Evolutionary conservation across 1,140 invertebrate genomes (phyloP), one percentile per base, ranked within the genome.

Genomic region (Cherax quadricarinatus): DNA sequence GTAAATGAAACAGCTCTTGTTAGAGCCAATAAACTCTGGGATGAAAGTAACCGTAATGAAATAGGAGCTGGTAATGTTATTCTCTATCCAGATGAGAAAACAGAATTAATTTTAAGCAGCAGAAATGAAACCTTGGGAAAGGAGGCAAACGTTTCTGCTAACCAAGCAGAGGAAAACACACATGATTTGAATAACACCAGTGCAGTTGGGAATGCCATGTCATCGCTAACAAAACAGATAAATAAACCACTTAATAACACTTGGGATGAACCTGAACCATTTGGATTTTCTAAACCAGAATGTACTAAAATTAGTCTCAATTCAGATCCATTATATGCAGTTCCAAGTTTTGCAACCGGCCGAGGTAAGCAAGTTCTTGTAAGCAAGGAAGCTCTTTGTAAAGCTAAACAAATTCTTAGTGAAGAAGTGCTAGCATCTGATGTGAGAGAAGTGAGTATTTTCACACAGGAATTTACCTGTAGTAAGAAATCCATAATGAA

Each of bases 291-390:
- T n/a, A 70, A 18, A 6, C 0, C 66, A 70, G 66, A 70, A 18
- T 0, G 9, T 57, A 57, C 9, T 57, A 14, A 57, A 70, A 70
- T 70, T 14, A 70, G 18, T 70, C 21, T 1, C 18, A 16, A 70
- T 70, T 6, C 78, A 41, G 30, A 48, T 48, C 9, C 16, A 12
- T 21, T 60, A 18, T 30, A n/a, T 48, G 16, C 21, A 73, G 60
- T 70, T 66, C 60, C 57, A 73, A 6, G 84, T 41, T 86, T 86
- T 86, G 60, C 84, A 24, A 70, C 60, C 18, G 84, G 60, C 70
- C 30, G 5, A 30, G 84, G 84, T 16, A 41, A 66, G 18, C 51
- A 70, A 24, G 70, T 86, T 6, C n/a, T 60, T 24, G 14, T 86
- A 62, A 62, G 60, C 21, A 48, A 73, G 60, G 48, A 70, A 62